Evolutionary conservation across 37 sponge, comb jelly and placozoan species (phyloP).

Genomic region (Crambe crambe): DNA sequence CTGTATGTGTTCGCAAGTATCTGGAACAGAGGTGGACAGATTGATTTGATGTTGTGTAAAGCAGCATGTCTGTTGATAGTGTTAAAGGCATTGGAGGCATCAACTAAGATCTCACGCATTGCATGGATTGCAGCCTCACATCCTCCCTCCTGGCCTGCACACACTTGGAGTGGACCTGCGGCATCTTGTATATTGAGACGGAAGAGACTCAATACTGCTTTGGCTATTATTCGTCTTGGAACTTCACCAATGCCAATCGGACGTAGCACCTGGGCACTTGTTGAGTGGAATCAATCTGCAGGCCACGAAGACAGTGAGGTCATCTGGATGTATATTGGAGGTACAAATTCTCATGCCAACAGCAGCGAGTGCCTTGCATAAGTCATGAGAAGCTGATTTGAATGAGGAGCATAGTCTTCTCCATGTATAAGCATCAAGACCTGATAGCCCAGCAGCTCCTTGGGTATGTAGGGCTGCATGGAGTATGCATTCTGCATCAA

Average conservation of each 20-base stretch:
- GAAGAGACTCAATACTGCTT: too few relatives aligned
- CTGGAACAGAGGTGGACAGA: constrained; percentile 39
- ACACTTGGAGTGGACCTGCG: constrained; percentile 63
- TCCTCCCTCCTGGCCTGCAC: constrained; percentile 70
- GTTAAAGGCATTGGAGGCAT: constrained; percentile 74
- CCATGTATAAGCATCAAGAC: constrained; percentile 46
- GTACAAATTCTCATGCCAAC: constrained; percentile 36
- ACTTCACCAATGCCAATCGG: constrained; percentile 71
- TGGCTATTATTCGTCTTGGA: constrained; percentile 45
- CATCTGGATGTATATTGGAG: constrained; percentile 31
- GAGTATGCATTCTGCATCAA: constrained; percentile 22
- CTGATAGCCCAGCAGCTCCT: constrained; percentile 58
- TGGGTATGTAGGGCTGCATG: constrained; percentile 18
- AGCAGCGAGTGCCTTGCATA: constrained; percentile 44
- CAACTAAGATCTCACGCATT: constrained; percentile 49
- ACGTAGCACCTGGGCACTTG: constrained; percentile 56
- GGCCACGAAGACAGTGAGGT: constrained; percentile 28
- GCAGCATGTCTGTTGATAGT: constrained; percentile 50
- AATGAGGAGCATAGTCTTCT: constrained; percentile 46
- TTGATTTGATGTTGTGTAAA: constrained; percentile 51
- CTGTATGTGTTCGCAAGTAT: constrained; percentile 37
- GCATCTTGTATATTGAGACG: constrained; percentile 41
- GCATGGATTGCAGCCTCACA: constrained; percentile 68
- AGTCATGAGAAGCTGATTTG: constrained; percentile 21
- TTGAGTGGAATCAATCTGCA: constrained; percentile 57